A percentile compares a stretch with the other conserved stretches of the same genome.
Conservation (phyloP, 2,888 invertebrate genomes). For the Poecilobothrus nobilitatus region DNA sequence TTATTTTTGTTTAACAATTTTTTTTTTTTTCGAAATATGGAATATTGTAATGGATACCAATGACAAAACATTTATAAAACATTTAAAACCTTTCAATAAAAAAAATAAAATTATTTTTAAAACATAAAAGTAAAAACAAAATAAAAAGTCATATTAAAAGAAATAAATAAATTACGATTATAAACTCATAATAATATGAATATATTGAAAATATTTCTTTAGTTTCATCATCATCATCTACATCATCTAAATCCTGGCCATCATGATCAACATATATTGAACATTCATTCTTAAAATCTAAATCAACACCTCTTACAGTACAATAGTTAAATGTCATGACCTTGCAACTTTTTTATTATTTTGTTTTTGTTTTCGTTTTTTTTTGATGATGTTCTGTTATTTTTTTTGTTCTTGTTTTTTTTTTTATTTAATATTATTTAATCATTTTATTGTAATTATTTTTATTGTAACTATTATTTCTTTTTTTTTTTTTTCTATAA, state of each 20-base stretch:
- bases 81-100: background rate
- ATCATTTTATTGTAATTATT: background rate
- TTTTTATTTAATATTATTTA: no score
- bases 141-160: background rate
- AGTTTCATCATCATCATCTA: background rate
- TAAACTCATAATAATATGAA: background rate
- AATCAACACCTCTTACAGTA: background rate
- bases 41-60: background rate
- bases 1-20: no score
- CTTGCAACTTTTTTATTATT: background rate
- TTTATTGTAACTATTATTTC: background rate
- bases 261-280: background rate
- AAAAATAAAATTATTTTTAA: no score
- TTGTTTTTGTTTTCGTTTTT: background rate
- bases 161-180: background rate
- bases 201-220: no score
- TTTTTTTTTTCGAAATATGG: no score
- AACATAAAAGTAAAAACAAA: background rate
- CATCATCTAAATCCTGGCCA: background rate
- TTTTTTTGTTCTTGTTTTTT: background rate
- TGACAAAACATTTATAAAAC: background rate
- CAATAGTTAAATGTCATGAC: constrained; percentile 1
- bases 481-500: background rate
- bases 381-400: background rate
- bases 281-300: constrained; percentile 1